phyloP scores from a whole-genome alignment of 2,888 invertebrate species.

The Podabrus alpinus region DNA sequence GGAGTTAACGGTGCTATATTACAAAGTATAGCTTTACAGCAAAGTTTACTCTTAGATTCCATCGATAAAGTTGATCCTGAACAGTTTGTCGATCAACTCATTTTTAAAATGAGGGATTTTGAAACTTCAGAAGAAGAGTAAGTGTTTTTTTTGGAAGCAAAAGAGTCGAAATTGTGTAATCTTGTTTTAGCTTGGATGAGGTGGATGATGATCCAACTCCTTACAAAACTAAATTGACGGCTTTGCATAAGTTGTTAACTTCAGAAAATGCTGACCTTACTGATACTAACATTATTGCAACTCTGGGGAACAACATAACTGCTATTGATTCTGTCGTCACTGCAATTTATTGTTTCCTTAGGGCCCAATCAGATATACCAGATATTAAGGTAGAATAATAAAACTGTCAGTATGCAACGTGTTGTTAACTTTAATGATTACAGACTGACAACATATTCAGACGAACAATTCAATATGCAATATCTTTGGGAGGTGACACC shows the following conservation, averaged over 20 bases:
- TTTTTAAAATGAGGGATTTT: constrained; percentile 59
- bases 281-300: constrained; percentile 58
- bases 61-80: constrained; percentile 55
- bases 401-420: background rate
- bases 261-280: constrained; percentile 51
- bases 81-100: constrained; percentile 59
- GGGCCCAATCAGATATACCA: constrained; percentile 58
- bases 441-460: constrained; percentile 64
- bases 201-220: constrained; percentile 43
- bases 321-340: constrained; percentile 75
- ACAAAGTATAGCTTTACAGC: constrained; percentile 63
- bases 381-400: constrained; percentile 54
- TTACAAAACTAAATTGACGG: constrained; percentile 60
- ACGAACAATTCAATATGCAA: constrained; percentile 70
- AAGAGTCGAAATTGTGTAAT: background rate
- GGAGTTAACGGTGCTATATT: constrained; percentile 64
- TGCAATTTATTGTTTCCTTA: constrained; percentile 71
- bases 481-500: constrained; percentile 75
- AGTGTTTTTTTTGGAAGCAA: background rate
- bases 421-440: constrained; percentile 32
- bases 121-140: constrained; percentile 55
- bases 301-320: constrained; percentile 64
- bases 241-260: constrained; percentile 58
- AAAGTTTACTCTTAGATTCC: constrained; percentile 58
- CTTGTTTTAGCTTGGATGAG: constrained; percentile 9